A percentile compares a stretch with the other conserved stretches of the same genome.
These are phyloP conservation scores for Bombus ignitus DNA, from an alignment of 1,140 invertebrate species.

Conservation along the genomic window DNA sequence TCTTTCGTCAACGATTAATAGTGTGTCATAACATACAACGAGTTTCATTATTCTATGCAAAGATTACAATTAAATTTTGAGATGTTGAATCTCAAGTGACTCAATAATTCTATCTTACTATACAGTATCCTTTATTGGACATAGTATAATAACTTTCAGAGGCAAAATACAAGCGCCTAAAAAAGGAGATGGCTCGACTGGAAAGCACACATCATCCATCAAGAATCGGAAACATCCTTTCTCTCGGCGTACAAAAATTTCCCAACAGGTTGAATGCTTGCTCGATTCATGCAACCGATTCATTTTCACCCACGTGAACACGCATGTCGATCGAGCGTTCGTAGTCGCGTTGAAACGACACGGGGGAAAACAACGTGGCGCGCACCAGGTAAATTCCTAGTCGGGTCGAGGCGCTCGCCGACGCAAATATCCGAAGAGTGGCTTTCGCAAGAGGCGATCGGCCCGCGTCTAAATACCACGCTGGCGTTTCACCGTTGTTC, in stretches of 20 bases:
- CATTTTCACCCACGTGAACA: constrained; percentile 56
- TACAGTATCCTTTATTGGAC: background rate
- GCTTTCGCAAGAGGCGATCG: constrained; percentile 70
- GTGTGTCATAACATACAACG: too few species aligned
- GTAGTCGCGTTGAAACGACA: background rate
- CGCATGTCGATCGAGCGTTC: constrained; percentile 25
- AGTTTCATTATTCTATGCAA: too few species aligned
- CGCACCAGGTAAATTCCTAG: constrained; percentile 58
- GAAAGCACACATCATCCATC: background rate
- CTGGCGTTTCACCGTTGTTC: constrained; percentile 30
- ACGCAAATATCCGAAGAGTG: constrained; percentile 72
- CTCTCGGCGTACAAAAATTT: background rate
- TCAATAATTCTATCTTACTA: background rate
- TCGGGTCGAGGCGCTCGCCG: constrained; percentile 71
- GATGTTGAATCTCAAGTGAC: too few species aligned
- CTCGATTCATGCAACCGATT: background rate
- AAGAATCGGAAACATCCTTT: background rate
- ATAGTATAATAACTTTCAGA: background rate
- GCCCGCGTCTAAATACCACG: constrained; percentile 64
- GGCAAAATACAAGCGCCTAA: background rate
- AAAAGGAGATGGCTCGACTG: background rate
- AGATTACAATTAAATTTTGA: too few species aligned
- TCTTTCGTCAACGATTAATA: too few species aligned
- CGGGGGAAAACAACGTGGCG: background rate
- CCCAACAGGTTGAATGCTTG: background rate